Evolutionary conservation across 2,888 invertebrate genomes (phyloP).

Genomic region (Chrysolina americana): DNA sequence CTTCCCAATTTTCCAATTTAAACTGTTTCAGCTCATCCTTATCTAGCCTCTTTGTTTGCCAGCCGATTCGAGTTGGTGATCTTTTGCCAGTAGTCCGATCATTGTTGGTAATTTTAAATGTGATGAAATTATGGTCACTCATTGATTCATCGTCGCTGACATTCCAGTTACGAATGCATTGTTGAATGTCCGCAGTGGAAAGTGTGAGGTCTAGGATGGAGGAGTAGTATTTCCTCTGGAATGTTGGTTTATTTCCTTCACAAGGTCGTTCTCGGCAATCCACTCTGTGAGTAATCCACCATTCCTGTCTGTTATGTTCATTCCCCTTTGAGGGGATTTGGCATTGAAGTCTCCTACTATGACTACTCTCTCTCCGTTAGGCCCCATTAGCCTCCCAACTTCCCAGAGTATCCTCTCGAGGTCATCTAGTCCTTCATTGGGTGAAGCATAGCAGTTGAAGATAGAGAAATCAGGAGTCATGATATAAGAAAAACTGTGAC

Average conservation of each 20-base stretch:
- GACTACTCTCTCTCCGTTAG: not conserved
- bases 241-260: constrained; percentile 10
- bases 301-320: constrained; percentile 28
- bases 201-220: constrained; percentile 26
- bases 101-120: constrained; percentile 14
- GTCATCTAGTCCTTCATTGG: constrained; percentile 31
- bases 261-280: constrained; percentile 13
- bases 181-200: constrained; percentile 13
- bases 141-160: constrained; percentile 27
- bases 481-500: constrained; percentile 41
- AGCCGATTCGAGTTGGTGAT: not conserved
- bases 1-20: constrained; percentile 10
- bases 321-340: constrained; percentile 33
- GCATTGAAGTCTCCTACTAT: constrained; percentile 34
- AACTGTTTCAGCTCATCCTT: constrained; percentile 15
- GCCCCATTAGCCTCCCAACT: constrained; percentile 20
- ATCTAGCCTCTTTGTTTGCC: constrained; percentile 22
- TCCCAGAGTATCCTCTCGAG: constrained; percentile 23
- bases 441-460: constrained; percentile 37
- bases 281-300: constrained; percentile 31
- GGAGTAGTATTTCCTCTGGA: constrained; percentile 17
- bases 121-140: constrained; percentile 28
- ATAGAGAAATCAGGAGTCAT: constrained; percentile 23
- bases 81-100: not conserved
- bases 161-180: constrained; percentile 17